A percentile compares a stretch with the other conserved stretches of the same genome.
Conservation (phyloP, 2,113 vertebrate species). For the Ranitomeya imitator region DNA sequence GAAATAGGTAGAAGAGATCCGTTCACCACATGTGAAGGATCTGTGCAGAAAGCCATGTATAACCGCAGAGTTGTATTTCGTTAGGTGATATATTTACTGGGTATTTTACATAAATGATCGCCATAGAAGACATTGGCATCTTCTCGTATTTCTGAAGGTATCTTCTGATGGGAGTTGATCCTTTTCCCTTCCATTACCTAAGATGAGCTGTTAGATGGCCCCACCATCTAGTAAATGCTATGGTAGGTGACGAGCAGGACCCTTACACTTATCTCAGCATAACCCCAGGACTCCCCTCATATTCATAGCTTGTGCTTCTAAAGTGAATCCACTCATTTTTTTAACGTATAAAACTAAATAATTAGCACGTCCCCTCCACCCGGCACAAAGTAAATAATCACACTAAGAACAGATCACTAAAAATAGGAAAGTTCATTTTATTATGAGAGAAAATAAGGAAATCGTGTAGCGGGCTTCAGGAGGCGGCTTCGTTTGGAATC, state of each 20-base stretch:
- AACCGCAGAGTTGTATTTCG: not conserved
- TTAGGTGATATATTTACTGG: not conserved
- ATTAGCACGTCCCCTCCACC: not conserved
- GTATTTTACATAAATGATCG: not conserved
- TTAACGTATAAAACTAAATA: not conserved
- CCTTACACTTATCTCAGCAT: not conserved
- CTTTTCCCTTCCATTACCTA: not conserved
- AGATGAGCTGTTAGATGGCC: not conserved
- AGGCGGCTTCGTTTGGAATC: not conserved
- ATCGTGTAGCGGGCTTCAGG: not conserved
- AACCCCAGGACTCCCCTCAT: not conserved
- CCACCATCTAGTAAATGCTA: not conserved
- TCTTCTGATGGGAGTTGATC: not conserved
- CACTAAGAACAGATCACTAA: not conserved
- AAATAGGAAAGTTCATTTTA: constrained; percentile 16
- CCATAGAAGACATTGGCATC: not conserved
- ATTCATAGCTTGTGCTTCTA: constrained; percentile 16
- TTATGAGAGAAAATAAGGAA: not conserved
- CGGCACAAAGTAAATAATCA: not conserved
- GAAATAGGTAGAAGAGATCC: too few species aligned
- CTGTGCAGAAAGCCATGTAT: not conserved
- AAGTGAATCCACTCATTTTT: not conserved
- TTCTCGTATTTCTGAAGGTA: not conserved
- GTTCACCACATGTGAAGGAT: too few species aligned
- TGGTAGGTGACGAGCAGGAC: not conserved